phyloP scores from a whole-genome alignment of 2,113 vertebrate species.

The Scophthalmus maximus region DNA sequence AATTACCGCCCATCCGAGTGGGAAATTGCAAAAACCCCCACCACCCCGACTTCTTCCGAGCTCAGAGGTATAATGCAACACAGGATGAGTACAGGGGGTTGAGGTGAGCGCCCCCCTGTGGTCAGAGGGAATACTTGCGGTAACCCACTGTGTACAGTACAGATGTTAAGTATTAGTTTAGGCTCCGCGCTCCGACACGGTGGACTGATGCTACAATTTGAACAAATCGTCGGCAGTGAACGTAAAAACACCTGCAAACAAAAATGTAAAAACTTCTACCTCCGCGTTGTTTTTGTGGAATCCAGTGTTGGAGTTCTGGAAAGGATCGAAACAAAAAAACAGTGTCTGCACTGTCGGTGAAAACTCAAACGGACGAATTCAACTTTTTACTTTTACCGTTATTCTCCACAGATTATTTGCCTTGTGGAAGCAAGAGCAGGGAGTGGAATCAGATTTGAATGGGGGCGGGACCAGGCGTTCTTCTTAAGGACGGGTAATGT shows the following conservation, averaged over 20 bases:
- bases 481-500: neutral
- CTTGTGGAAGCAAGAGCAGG: neutral
- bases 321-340: neutral
- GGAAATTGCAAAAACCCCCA: too few species aligned
- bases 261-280: too few species aligned
- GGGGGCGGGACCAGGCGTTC: neutral
- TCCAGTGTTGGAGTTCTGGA: neutral
- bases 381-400: neutral
- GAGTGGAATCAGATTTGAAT: neutral
- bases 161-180: neutral
- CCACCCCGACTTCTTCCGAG: too few species aligned
- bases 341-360: neutral
- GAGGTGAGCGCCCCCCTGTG: slow-evolving; percentile 40
- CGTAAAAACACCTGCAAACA: too few species aligned
- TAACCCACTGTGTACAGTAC: neutral
- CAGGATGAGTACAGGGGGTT: rapidly evolving
- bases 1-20: too few species aligned
- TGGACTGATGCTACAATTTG: neutral
- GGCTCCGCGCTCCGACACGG: too few species aligned
- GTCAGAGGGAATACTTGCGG: slow-evolving; percentile 6
- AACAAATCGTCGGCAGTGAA: neutral
- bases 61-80: too few species aligned
- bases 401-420: neutral
- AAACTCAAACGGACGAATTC: too few species aligned
- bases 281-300: too few species aligned